Evolutionary conservation across 2,888 invertebrate species (phyloP), one percentile per base, ranked within the genome.

Genomic region (Cotesia congregata): DNA sequence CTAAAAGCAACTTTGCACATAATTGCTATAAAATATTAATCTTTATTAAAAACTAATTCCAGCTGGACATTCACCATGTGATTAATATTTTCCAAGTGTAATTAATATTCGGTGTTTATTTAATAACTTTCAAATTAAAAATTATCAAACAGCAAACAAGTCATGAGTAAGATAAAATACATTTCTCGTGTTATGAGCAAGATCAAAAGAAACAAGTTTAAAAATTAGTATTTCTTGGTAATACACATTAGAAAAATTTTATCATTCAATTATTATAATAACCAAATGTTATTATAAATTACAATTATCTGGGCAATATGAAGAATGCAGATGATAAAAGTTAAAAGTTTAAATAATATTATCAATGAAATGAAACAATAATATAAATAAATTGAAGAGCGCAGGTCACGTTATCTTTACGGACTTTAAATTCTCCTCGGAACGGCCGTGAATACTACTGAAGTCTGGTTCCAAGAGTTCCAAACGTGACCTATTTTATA

Each of bases 381-480:
- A 68, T 41, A 68, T 41, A 41, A 17, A 15, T 0, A 68, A 41
- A 15, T n/a, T 6, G 20, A 15, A 17, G 5, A 67, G 73, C 67
- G 73, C 73, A 73, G 67, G 67, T 67, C 73, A 67, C 67, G n/a
- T 6, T 30, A 65, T 73, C 65, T 72, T 40, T 64, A 72, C 50
- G 72, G 30, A 30, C 3, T 30, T 65, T 20, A 41, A 50, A 73
- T 73, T 73, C 73, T 30, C 17, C n/a, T 64, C 40, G 41, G 20
- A 64, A 73, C 60, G 73, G 38, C 73, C 67, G 73, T 73, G 73
- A 73, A 73, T 67, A 73, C 67, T n/a, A 30, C 30, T 59, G n/a
- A 73, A 38, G 9, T 39, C 30, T 30, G 73, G 50, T 67, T 73
- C 67, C 59, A 5, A 15, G 50, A 73, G 67, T 61, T 20, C 17